Evolutionary conservation across 2,888 invertebrate species (phyloP).

Genomic region (Brachycybe producta): DNA sequence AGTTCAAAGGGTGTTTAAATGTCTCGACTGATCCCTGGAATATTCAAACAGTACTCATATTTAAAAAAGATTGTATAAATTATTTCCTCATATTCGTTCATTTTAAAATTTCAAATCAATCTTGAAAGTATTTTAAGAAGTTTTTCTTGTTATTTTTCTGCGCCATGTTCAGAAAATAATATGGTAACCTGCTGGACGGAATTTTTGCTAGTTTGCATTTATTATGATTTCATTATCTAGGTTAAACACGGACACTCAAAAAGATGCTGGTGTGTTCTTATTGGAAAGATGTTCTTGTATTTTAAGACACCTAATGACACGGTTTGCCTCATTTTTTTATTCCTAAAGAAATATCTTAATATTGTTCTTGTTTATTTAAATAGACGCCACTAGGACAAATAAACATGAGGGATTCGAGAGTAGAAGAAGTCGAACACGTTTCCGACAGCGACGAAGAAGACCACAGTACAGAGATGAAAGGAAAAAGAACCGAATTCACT

Average conservation of each 20-base stretch:
- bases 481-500: slow-evolving; percentile 51
- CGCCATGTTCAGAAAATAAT: too few species aligned
- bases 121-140: slow-evolving; percentile 3
- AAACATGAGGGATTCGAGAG: slow-evolving; percentile 85
- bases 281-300: slow-evolving; percentile 93
- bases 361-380: slow-evolving; percentile 21
- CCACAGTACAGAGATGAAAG: slow-evolving; percentile 42
- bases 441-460: slow-evolving; percentile 81
- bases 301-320: slow-evolving; percentile 86
- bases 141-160: too few species aligned
- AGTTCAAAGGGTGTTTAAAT: too few species aligned
- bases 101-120: slow-evolving; percentile 1
- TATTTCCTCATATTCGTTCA: slow-evolving; percentile 3
- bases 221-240: slow-evolving; percentile 24
- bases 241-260: slow-evolving; percentile 90
- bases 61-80: too few species aligned
- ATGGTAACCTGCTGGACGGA: too few species aligned
- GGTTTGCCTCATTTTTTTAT: slow-evolving; percentile 41
- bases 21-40: too few species aligned
- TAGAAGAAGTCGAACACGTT: slow-evolving; percentile 87
- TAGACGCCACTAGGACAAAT: slow-evolving; percentile 90
- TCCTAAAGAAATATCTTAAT: neutral
- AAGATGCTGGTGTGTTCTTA: slow-evolving; percentile 90
- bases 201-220: neutral
- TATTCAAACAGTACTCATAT: too few species aligned